Evolutionary conservation across 2,113 vertebrate genomes (phyloP).

Genomic region (Otis tarda): DNA sequence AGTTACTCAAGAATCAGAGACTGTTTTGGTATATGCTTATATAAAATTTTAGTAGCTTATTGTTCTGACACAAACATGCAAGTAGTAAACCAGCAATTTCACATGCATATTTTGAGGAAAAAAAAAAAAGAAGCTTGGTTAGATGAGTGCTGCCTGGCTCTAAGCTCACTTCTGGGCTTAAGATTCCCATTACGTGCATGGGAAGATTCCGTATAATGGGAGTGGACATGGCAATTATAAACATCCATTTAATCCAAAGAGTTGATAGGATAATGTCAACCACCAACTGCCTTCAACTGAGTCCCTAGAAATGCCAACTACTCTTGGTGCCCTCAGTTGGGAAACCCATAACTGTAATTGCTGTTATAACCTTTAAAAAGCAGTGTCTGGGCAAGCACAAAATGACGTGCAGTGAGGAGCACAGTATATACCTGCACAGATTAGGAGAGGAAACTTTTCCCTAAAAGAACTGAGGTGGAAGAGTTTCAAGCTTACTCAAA

Average conservation of each 20-base stretch:
- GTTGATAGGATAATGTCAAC: background rate
- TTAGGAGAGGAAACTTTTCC: background rate
- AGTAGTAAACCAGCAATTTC: background rate
- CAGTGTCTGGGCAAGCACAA: background rate
- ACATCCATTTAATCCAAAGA: background rate
- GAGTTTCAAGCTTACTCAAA: constrained; percentile 19
- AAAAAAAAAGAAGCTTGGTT: background rate
- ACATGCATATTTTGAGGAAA: background rate
- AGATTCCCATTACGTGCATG: background rate
- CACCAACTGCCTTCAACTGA: background rate
- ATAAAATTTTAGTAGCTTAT: background rate
- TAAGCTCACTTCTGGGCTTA: background rate
- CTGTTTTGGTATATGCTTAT: background rate
- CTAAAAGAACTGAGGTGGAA: background rate
- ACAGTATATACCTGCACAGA: background rate
- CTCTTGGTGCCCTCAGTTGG: background rate
- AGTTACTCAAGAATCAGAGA: background rate
- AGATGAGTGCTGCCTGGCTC: background rate
- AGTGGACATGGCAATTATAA: background rate
- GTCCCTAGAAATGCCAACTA: background rate
- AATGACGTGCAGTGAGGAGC: background rate
- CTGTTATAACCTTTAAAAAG: background rate
- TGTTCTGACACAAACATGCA: background rate
- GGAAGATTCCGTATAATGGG: background rate
- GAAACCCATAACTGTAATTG: background rate